Evolutionary conservation across 30 jellyfish, hydroid and myxozoan species (phyloP), one percentile per base, ranked within the genome.

Genomic region (Aurelia aurita): DNA sequence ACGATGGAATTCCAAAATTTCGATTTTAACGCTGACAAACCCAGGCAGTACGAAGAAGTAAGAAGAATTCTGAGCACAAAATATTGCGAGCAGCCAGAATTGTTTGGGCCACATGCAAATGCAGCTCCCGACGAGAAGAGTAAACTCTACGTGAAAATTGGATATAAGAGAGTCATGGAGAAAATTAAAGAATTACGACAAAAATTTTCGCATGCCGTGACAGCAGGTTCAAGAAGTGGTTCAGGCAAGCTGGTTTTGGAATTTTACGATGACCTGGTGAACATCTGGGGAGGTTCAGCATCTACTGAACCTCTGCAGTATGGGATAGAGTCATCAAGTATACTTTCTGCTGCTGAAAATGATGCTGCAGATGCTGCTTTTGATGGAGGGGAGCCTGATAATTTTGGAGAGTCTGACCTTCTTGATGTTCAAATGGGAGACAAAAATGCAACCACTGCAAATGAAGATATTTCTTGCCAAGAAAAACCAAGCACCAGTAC

Each of bases 241-340:
- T 65, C 77, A 65, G 53, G 77, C 77, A 65, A 29, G 53, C 77
- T 65, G 53, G 77, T 65, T 21, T 65, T 65, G 77, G 77, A 65
- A 65, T 65, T 65, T 65, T 65, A 65, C 53, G 49, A 28, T n/a
- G 53, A n/a, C n/a, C n/a, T n/a, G n/a, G n/a, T n/a, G n/a, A n/a
- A n/a, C n/a, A n/a, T n/a, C n/a, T 65, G 49, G 77, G 77, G 53
- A 28, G 49, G 49, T 65, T 65, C 54, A 11, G 53, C 49, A 65
- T 65, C 77, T 65, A 65, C 77, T 65, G 77, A 65, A 65, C 77
- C 77, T 65, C 34, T 65, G 77, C 77, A 23, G 77, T 28, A 65
- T 65, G 77, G 77, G 54, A 65, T 8, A 65, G 77, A 65, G 20
- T 28, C 77, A 28, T 65, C 77, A 65, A 65, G 53, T 16, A 65